Conservation (phyloP, 2,113 vertebrate species). For the Kryptolebias marmoratus region DNA sequence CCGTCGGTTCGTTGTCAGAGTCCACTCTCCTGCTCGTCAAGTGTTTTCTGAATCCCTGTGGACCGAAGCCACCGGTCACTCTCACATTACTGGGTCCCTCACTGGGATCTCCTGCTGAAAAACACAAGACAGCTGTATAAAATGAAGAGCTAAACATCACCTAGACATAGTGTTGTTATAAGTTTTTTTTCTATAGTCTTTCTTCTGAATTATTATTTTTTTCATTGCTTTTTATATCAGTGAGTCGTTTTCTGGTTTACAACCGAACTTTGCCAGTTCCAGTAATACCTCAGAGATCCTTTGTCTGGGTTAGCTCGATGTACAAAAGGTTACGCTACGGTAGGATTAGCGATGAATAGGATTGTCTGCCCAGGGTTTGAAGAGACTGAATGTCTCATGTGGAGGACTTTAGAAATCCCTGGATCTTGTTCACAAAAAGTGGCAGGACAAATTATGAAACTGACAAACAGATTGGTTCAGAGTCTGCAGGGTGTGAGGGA, state of each 20-base stretch:
- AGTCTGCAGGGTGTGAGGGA: no score
- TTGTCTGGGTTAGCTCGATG: no score
- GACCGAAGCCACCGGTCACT: constrained; percentile 35
- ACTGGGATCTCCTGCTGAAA: constrained; percentile 50
- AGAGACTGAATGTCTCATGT: background rate
- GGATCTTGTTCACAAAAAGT: background rate
- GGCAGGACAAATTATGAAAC: background rate
- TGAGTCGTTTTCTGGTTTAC: no score
- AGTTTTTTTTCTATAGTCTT: no score
- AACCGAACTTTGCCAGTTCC: no score
- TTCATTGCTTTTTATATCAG: no score
- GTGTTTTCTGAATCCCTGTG: constrained; percentile 74
- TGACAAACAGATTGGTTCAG: no score
- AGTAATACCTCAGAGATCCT: no score
- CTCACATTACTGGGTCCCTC: constrained; percentile 50
- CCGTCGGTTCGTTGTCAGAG: constrained; percentile 76
- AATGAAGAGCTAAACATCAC: background rate
- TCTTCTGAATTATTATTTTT: no score
- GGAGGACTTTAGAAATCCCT: background rate
- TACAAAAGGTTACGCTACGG: no score
- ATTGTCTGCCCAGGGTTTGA: background rate
- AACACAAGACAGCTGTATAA: constrained; percentile 1
- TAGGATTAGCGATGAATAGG: background rate
- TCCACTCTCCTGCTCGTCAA: constrained; percentile 78
- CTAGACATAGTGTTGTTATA: background rate